These are phyloP conservation scores for Aphaenogaster floridana DNA, from an alignment of 1,140 invertebrate species.

Conservation along the genomic window DNA sequence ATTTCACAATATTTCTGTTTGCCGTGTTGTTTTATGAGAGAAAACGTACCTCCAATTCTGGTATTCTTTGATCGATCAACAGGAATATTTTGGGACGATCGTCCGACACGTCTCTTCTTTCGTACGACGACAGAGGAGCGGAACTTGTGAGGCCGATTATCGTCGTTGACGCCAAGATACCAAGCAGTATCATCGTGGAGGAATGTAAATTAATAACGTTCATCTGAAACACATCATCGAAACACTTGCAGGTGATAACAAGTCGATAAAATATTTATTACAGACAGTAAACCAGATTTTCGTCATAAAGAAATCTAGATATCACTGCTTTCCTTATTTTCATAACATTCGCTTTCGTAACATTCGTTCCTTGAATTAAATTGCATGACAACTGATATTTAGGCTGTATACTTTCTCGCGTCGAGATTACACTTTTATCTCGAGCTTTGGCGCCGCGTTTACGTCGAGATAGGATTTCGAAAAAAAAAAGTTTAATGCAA, in stretches of 20 bases:
- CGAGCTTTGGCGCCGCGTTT: not conserved
- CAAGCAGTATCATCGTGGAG: slow-evolving; percentile 72
- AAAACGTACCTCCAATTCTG: slow-evolving; percentile 74
- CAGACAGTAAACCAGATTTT: not conserved
- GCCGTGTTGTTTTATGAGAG: not conserved
- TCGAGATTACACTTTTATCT: slow-evolving; percentile 5
- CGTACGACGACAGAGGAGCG: slow-evolving; percentile 67
- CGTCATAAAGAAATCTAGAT: not conserved
- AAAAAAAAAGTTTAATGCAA: not conserved
- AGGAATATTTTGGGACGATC: slow-evolving; percentile 71
- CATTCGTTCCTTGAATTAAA: not conserved
- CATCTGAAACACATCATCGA: slow-evolving; percentile 67
- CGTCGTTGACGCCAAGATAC: slow-evolving; percentile 70
- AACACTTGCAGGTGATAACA: slow-evolving; percentile 3
- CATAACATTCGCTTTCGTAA: not conserved
- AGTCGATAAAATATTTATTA: not conserved
- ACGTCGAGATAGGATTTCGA: not conserved
- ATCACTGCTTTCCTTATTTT: not conserved
- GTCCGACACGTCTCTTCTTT: slow-evolving; percentile 66
- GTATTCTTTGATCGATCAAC: slow-evolving; percentile 68
- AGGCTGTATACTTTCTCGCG: not conserved
- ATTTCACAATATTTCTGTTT: not conserved
- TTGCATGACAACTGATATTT: slow-evolving; percentile 3
- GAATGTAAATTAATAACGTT: slow-evolving; percentile 13
- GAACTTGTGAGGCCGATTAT: slow-evolving; percentile 68